Evolutionary conservation across 2,888 invertebrate species (phyloP).

Genomic region (Apodemia duryi): DNA sequence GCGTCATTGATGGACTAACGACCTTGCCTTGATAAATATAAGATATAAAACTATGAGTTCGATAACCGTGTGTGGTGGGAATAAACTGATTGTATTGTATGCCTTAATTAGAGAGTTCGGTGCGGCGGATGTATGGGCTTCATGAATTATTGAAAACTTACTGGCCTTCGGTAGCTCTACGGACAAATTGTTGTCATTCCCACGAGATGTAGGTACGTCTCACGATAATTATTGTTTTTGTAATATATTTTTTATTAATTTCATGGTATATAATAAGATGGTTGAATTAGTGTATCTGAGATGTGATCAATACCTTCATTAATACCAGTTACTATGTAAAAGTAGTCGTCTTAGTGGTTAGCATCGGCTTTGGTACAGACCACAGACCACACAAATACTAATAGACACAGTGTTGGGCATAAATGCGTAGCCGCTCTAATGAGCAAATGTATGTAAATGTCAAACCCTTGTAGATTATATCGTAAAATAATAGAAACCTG

Average conservation of each 20-base stretch:
- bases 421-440: too few species aligned
- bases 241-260: constrained; percentile 15
- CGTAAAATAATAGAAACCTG: too few species aligned
- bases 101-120: constrained; percentile 58
- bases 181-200: constrained; percentile 62
- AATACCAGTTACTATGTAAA: too few species aligned
- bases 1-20: constrained; percentile 53
- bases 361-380: too few species aligned
- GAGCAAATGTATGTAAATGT: too few species aligned
- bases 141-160: constrained; percentile 64
- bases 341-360: too few species aligned
- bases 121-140: constrained; percentile 48
- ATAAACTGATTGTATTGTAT: constrained; percentile 49
- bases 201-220: constrained; percentile 42
- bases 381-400: too few species aligned
- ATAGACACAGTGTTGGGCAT: too few species aligned
- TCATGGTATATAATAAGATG: background rate
- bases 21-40: constrained; percentile 55
- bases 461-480: too few species aligned
- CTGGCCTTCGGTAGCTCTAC: constrained; percentile 49
- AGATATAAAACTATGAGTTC: constrained; percentile 46
- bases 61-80: constrained; percentile 64
- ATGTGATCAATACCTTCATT: too few species aligned
- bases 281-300: too few species aligned
- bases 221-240: constrained; percentile 22